phyloP scores from a whole-genome alignment of 2,797 vertebrate genomes.

The Stomatorhinus walkeri region DNA sequence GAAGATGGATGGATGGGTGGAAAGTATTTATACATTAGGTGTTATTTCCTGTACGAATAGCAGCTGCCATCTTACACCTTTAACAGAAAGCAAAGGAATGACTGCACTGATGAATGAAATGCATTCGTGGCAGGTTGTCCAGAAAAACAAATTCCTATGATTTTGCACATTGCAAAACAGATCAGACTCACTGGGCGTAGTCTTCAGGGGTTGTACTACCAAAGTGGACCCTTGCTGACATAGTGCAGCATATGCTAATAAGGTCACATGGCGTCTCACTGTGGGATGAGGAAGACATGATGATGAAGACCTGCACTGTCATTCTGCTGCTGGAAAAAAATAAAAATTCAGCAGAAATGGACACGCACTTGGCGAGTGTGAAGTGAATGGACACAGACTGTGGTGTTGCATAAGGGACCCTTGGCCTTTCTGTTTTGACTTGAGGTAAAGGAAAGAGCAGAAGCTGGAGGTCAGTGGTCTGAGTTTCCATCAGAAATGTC shows the following conservation, averaged over 20 bases:
- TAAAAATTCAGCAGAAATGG: neutral
- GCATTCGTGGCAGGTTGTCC: neutral
- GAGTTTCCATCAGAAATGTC: neutral
- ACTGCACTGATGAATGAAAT: neutral
- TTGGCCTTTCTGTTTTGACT: neutral
- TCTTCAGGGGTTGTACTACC: neutral
- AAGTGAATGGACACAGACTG: neutral
- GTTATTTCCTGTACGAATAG: neutral
- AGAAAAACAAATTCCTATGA: neutral
- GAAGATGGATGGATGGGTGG: neutral
- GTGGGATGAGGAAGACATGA: neutral
- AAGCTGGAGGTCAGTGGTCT: neutral
- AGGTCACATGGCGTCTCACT: neutral
- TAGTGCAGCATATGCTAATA: neutral
- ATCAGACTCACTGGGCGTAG: neutral
- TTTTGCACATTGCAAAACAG: neutral
- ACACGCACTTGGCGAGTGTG: neutral
- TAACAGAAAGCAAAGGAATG: neutral
- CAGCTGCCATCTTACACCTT: neutral
- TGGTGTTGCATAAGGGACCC: neutral
- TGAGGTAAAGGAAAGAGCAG: neutral
- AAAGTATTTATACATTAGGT: neutral
- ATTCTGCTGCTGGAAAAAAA: neutral
- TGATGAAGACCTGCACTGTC: neutral
- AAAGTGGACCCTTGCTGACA: neutral